Evolutionary conservation across 2,797 vertebrate genomes (phyloP).

Genomic region (Malurus splendens): DNA sequence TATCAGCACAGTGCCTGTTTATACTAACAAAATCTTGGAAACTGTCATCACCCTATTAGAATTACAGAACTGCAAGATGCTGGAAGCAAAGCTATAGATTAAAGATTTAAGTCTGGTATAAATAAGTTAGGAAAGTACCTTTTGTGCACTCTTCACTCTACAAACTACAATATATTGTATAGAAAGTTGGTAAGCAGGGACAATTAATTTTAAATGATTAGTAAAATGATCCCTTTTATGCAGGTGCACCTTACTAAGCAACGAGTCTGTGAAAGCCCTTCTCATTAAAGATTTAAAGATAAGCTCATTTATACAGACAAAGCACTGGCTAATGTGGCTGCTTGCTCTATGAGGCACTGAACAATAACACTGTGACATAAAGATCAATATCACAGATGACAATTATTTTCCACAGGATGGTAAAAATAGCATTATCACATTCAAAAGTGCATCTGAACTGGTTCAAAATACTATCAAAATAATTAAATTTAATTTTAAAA

Average conservation of each 20-base stretch:
- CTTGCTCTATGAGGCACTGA: not conserved
- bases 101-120: conserved; percentile 7
- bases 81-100: conserved; percentile 26
- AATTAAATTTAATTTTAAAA: not conserved
- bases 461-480: not conserved
- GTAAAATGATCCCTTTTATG: conserved; percentile 82
- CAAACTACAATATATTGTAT: conserved; percentile 32
- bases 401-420: conserved; percentile 15
- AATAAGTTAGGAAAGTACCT: conserved; percentile 27
- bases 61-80: conserved; percentile 9
- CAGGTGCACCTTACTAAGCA: conserved; percentile 74
- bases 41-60: conserved; percentile 1
- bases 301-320: conserved; percentile 63
- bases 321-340: conserved; percentile 64
- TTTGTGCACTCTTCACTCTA: conserved; percentile 5
- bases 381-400: conserved; percentile 23
- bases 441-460: not conserved
- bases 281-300: conserved; percentile 82
- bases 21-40: not conserved
- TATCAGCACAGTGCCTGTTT: not conserved
- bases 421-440: not conserved
- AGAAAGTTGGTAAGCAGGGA: conserved; percentile 43
- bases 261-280: conserved; percentile 71
- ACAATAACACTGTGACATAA: conserved; percentile 33
- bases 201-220: conserved; percentile 86